phyloP scores from a whole-genome alignment of 1,140 invertebrate species.

The Scaptomyza pallida region DNA sequence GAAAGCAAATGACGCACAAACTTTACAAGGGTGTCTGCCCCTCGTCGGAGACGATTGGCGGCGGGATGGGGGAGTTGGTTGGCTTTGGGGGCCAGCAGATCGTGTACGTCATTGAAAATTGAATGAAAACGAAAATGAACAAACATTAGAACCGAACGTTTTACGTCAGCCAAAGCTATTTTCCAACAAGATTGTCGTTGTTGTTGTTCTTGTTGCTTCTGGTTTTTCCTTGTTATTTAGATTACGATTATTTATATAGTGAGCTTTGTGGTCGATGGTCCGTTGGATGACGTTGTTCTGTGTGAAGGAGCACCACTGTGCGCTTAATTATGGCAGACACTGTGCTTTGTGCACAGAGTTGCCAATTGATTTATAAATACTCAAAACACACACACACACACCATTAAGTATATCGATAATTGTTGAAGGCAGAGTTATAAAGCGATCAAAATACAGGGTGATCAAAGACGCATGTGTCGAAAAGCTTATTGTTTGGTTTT shows the following conservation, averaged over 20 bases:
- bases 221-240: constrained; percentile 55
- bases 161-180: constrained; percentile 56
- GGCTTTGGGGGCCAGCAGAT: constrained; percentile 6
- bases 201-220: background rate
- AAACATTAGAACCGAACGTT: constrained; percentile 18
- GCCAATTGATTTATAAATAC: constrained; percentile 24
- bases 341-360: constrained; percentile 56
- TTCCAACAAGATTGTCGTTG: constrained; percentile 30
- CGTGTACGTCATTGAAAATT: constrained; percentile 69
- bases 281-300: constrained; percentile 56
- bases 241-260: constrained; percentile 74
- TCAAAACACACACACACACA: background rate
- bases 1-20: constrained; percentile 69
- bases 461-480: constrained; percentile 4
- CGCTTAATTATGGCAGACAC: constrained; percentile 68
- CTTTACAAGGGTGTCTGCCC: constrained; percentile 72
- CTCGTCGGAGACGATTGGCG: too few species aligned
- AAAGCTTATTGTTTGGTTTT: constrained; percentile 28
- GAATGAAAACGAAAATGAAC: constrained; percentile 72
- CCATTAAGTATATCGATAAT: constrained; percentile 25
- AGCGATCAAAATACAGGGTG: constrained; percentile 38
- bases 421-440: constrained; percentile 21
- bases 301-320: constrained; percentile 36
- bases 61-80: too few species aligned
- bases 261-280: constrained; percentile 5